Evolutionary conservation across 2,113 vertebrate genomes (phyloP), one percentile per base, ranked within the genome.

Genomic region (Myotis lucifugus): DNA sequence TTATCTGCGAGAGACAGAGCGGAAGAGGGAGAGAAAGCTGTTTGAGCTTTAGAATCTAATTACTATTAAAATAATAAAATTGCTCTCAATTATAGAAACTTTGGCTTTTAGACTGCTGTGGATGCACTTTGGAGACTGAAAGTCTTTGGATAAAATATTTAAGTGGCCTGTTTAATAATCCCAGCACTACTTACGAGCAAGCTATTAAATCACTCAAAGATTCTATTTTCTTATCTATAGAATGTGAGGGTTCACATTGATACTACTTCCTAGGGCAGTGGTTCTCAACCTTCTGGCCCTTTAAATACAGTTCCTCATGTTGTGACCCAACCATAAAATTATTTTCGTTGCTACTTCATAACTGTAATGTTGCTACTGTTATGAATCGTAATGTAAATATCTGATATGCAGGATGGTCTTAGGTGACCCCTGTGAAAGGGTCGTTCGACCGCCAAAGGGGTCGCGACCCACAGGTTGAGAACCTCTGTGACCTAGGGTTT

Each of bases 31-130:
- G 54, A 78, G 29, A 72, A 74, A 85, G 32, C 18, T 32, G 6
- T 72, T 48, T 69, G 34, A 70, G 25, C 61, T 95, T 81, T 69
- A 54, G 9, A 78, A 29, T 88, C 61, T 64, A 88, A 67, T 87
- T 90, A 77, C 88, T 50, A 74, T 54, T 85, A 23, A 64, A 89
- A 84, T 50, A 56, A 78, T 72, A 94, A 89, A 81, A 59, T 50
- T 21, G 18, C 13, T 92, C n/a, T 52, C 27, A 37, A 13, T 84
- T 86, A 94, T 25, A 61, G 52, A 70, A 85, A 85, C 14, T 86
- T 88, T 66, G 56, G 32, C 54, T 89, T 90, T 40, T 70, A 32
- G 89, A 42, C 3, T 61, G 42, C 18, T 69, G 8, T 66, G 34
- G 67, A 25, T 93, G 19, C 37, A 89, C 50, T n/a, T 48, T 78